phyloP scores from a whole-genome alignment of 2,113 vertebrate genomes.

The Phocoena phocoena region DNA sequence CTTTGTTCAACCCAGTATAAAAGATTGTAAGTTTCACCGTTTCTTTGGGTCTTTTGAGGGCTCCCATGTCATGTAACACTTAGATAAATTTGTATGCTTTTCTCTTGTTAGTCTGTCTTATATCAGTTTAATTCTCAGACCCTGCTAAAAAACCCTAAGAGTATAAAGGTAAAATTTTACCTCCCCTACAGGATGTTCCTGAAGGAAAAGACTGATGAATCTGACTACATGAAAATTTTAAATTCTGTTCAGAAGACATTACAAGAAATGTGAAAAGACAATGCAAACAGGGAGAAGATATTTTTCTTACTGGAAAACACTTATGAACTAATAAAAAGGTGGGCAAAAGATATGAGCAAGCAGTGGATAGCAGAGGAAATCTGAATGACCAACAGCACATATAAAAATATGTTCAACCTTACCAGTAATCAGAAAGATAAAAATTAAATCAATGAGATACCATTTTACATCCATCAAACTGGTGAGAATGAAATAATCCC shows the following conservation, averaged over 20 bases:
- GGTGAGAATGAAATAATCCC: not conserved
- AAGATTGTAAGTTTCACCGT: not conserved
- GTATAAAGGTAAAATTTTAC: not conserved
- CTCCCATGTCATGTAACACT: not conserved
- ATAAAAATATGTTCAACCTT: not conserved
- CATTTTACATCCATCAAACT: not conserved
- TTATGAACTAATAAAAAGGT: not conserved
- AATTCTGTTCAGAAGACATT: not conserved
- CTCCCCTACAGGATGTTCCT: not conserved
- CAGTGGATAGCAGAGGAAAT: not conserved
- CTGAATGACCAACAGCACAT: not conserved
- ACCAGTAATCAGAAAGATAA: not conserved
- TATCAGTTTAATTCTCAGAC: not conserved
- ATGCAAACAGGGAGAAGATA: not conserved
- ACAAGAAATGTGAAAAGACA: not conserved
- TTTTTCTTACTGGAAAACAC: not conserved
- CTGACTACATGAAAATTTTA: not conserved
- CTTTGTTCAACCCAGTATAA: not conserved
- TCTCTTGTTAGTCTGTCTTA: not conserved
- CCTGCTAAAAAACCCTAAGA: not conserved
- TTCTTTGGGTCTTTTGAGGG: not conserved
- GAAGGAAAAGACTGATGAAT: not conserved
- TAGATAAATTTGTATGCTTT: not conserved
- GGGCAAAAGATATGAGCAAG: not conserved
- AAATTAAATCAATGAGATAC: not conserved